Conservation (phyloP, 2,113 vertebrate genomes). For the Candoia aspera region DNA sequence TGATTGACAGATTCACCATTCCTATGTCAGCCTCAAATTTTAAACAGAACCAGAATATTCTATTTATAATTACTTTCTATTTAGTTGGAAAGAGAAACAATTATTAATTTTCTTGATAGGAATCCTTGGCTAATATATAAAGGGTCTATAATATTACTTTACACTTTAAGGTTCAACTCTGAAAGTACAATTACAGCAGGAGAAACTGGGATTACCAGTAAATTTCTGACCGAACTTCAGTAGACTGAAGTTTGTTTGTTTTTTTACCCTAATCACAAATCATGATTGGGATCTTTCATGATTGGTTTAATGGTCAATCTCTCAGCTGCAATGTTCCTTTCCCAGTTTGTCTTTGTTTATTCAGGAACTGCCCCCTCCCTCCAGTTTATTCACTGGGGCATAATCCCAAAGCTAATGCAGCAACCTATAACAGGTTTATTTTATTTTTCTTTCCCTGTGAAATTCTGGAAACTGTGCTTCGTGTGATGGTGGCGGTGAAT, state of each 20-base stretch:
- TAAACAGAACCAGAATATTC: neutral
- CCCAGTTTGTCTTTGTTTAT: neutral
- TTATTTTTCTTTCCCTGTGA: neutral
- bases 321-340: neutral
- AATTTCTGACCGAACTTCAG: neutral
- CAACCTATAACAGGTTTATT: neutral
- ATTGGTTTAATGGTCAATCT: neutral
- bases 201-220: neutral
- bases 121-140: too few relatives aligned
- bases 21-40: neutral
- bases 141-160: neutral
- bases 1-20: neutral
- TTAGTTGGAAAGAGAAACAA: neutral
- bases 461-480: neutral
- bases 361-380: neutral
- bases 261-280: neutral
- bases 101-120: neutral
- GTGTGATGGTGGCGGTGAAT: neutral
- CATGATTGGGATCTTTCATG: neutral
- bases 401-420: neutral
- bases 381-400: neutral
- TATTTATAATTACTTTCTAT: neutral
- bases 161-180: neutral
- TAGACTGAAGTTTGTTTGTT: neutral
- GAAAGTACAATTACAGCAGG: neutral